Base-by-base conservation (phyloP, 2,797 vertebrate genomes). In the Pseudomugil tenellus region DNA sequence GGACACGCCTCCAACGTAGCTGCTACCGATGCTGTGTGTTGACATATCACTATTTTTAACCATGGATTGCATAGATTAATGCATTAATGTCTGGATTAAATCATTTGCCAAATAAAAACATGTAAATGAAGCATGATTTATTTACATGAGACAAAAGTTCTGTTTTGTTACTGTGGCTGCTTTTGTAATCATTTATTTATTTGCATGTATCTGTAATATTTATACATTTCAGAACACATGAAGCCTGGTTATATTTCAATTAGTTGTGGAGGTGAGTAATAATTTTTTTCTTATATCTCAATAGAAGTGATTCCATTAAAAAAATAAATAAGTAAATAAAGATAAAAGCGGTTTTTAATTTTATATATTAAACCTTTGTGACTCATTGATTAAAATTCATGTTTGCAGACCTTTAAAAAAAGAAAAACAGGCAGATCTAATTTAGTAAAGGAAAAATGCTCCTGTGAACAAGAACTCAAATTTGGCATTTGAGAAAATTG, bases 401-500 rank as follows among this genome's bases (percentile, higher is more conserved):
- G 64, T 70, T 39, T 28, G 53, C 67, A 67, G 58, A 4, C 46
- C 37, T 25, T 32, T 6, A 10, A 29, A 16, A 55, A 65, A 72
- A 57, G 12, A 46, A 32, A 52, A 1, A 5, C n/a, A 10, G n/a
- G 19, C 70, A 62, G 17, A 9, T 58, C 19, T n/a, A 49, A 51
- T 54, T 58, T 17, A 13, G 46, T 13, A 26, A 58, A 68, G n/a
- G 34, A 53, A 58, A 65, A 34, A 26, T 4, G 0, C 58, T 29
- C 56, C 34, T 8, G n/a, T 43, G 52, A 66, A 80, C 64, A 53
- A 28, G 62, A 65, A 60, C 7, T 52, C 10, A 32, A 21, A 64
- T 70, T 71, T 67, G 35, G n/a, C 54, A 31, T 70, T 72, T 59
- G 43, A 16, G 35, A 52, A 61, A 54, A 19, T 62, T 63, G 23